Evolutionary conservation across 2,113 vertebrate species (phyloP).

Genomic region (Phaethornis superciliosus): DNA sequence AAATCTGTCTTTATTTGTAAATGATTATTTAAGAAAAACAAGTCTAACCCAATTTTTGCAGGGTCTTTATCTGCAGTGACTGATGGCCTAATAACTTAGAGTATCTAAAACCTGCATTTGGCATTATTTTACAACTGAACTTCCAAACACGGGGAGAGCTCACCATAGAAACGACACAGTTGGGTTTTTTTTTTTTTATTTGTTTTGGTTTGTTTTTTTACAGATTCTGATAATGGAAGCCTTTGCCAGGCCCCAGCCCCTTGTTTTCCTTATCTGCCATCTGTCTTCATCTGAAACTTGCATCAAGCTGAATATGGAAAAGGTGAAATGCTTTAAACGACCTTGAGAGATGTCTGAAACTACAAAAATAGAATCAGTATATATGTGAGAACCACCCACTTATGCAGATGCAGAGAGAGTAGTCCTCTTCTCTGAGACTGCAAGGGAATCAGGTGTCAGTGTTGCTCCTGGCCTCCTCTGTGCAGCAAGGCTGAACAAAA

Average conservation of each 20-base stretch:
- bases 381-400: not conserved
- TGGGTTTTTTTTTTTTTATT: not conserved
- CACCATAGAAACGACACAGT: not conserved
- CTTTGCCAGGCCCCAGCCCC: not conserved
- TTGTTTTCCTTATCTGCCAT: not conserved
- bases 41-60: constrained; percentile 35
- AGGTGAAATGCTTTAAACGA: not conserved
- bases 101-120: not conserved
- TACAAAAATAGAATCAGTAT: not conserved
- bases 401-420: not conserved
- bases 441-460: constrained; percentile 35
- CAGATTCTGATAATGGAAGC: not conserved
- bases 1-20: constrained; percentile 42
- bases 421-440: not conserved
- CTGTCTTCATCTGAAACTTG: not conserved
- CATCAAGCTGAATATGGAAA: not conserved
- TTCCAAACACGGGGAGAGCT: not conserved
- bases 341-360: not conserved
- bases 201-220: not conserved
- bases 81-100: not conserved
- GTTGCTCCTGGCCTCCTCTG: constrained; percentile 8
- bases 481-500: not conserved
- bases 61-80: constrained; percentile 21
- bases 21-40: constrained; percentile 48
- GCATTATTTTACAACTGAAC: not conserved